Conservation (phyloP, 2,113 vertebrate genomes). For the Genyomyrus donnyi region DNA sequence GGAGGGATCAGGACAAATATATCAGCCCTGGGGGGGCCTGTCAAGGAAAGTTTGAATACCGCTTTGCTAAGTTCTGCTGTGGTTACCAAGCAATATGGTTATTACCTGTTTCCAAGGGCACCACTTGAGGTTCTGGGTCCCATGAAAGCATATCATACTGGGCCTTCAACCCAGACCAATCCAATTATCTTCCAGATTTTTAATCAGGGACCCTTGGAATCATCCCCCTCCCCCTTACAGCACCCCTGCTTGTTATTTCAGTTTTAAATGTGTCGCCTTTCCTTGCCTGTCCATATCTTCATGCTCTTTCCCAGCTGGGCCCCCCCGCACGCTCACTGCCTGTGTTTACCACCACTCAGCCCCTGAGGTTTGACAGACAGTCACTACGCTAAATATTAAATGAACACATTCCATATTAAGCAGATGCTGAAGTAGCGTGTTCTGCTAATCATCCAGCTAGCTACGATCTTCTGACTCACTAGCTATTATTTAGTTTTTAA, state of each 20-base stretch:
- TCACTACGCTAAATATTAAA: neutral
- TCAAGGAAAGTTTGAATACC: neutral
- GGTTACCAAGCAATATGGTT: neutral
- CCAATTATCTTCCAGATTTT: neutral
- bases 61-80: neutral
- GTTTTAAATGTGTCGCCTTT: neutral
- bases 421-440: neutral
- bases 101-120: neutral
- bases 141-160: neutral
- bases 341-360: neutral
- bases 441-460: neutral
- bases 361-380: neutral
- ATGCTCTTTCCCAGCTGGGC: neutral
- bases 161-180: neutral
- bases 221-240: neutral
- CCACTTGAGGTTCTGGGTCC: neutral
- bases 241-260: neutral
- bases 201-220: neutral
- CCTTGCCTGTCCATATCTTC: neutral
- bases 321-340: rapidly evolving
- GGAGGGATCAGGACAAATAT: neutral
- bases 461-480: neutral
- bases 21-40: neutral
- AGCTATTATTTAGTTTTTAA: neutral
- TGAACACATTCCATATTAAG: neutral